Percentiles rank a stretch among this genome's conserved stretches.
phyloP scores from a whole-genome alignment of 53 echinoderm and acorn worm species.

The Apostichopus leukothele region DNA sequence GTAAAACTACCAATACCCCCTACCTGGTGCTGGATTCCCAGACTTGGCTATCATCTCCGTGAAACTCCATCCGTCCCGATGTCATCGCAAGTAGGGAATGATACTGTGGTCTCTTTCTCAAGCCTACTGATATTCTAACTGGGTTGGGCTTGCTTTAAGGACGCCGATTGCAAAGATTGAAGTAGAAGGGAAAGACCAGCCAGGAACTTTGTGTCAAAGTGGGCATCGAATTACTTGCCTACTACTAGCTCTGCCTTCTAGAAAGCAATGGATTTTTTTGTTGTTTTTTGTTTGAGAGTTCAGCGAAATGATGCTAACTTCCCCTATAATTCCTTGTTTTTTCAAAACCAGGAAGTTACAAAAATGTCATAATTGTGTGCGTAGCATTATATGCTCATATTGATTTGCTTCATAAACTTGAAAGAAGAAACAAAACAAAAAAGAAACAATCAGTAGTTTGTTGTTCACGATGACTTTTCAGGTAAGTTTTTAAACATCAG shows the following conservation, averaged over 20 bases:
- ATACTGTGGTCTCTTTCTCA: not conserved
- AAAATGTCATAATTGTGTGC: not conserved
- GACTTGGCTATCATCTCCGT: not conserved
- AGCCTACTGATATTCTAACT: constrained; percentile 42
- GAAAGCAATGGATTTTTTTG: too few relatives aligned
- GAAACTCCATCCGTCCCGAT: constrained; percentile 29
- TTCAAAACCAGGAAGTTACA: not conserved
- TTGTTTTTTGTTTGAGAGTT: too few relatives aligned
- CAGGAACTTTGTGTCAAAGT: constrained; percentile 43
- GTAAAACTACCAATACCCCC: constrained; percentile 16
- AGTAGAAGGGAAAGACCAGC: constrained; percentile 4
- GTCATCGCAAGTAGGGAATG: not conserved
- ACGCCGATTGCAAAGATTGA: not conserved
- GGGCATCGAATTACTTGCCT: constrained; percentile 12
- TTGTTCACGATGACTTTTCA: too few relatives aligned
- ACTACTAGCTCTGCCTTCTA: too few relatives aligned
- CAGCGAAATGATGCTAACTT: too few relatives aligned
- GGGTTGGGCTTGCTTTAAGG: constrained; percentile 37
- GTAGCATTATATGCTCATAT: not conserved
- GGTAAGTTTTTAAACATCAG: too few relatives aligned
- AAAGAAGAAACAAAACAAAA: too few relatives aligned
- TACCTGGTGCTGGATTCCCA: constrained; percentile 46
- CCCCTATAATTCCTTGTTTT: too few relatives aligned
- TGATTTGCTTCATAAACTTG: too few relatives aligned
- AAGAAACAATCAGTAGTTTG: too few relatives aligned